Conservation (phyloP, 2,113 vertebrate species). For the Alethe diademata region DNA sequence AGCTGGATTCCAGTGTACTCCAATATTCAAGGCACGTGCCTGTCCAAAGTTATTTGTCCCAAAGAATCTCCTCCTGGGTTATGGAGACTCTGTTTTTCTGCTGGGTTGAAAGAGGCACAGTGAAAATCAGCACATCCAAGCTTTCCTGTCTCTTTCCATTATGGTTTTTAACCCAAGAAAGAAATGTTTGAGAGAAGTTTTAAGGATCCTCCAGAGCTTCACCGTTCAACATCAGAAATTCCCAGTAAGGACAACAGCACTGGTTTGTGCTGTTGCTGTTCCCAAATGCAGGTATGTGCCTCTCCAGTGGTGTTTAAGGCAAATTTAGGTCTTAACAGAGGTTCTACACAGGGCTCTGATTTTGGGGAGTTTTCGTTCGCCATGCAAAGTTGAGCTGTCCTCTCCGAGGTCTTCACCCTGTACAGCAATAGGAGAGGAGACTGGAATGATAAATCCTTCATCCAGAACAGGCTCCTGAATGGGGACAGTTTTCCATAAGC, state of each 20-base stretch:
- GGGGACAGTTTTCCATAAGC: background rate
- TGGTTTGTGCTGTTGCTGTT: background rate
- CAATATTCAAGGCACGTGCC: background rate
- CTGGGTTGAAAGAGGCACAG: background rate
- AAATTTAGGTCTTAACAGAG: background rate
- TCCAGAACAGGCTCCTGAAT: background rate
- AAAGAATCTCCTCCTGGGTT: background rate
- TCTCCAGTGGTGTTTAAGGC: background rate
- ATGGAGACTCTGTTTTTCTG: rapidly evolving
- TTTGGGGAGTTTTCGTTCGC: background rate
- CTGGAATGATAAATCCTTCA: background rate
- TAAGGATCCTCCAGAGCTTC: background rate
- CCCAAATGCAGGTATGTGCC: background rate
- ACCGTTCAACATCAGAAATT: background rate
- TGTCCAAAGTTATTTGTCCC: background rate
- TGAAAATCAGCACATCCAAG: background rate
- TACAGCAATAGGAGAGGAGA: background rate
- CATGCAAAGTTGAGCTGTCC: rapidly evolving
- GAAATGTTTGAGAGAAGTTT: background rate
- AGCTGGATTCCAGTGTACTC: background rate
- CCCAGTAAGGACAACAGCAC: too few species aligned
- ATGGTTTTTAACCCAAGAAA: background rate
- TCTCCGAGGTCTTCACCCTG: background rate
- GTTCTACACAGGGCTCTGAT: rapidly evolving
- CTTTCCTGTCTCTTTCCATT: background rate